Conservation (phyloP, 2,888 invertebrate genomes). For the Athalia circularis region DNA sequence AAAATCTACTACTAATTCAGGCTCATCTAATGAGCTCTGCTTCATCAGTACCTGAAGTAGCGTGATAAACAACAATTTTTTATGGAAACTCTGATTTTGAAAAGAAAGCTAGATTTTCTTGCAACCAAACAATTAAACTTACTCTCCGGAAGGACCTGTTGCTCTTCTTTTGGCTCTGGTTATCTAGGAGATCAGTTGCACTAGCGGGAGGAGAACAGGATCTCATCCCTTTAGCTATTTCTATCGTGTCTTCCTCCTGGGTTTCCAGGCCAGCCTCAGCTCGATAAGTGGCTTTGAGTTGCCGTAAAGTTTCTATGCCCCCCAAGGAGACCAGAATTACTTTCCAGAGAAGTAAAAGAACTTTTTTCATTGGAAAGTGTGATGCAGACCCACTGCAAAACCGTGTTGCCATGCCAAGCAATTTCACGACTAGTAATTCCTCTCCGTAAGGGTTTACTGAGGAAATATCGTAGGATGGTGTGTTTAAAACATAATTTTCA, state of each 20-base stretch:
- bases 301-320: conserved; percentile 89
- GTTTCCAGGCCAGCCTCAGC: conserved; percentile 83
- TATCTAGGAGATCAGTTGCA: conserved; percentile 91
- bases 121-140: conserved; percentile 57
- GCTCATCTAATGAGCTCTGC: conserved; percentile 93
- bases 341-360: conserved; percentile 96
- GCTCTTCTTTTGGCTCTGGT: conserved; percentile 86
- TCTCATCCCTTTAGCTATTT: conserved; percentile 94
- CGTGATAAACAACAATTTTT: conserved; percentile 28
- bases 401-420: conserved; percentile 96
- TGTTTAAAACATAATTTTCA: not conserved
- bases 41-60: conserved; percentile 85
- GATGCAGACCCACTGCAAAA: conserved; percentile 97
- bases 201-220: conserved; percentile 96
- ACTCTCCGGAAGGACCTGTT: conserved; percentile 83
- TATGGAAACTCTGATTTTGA: no score
- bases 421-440: conserved; percentile 90
- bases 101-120: not conserved
- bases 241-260: conserved; percentile 93
- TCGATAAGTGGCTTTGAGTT: conserved; percentile 84
- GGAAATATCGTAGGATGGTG: conserved; percentile 58
- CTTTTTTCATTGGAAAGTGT: conserved; percentile 99
- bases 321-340: conserved; percentile 93
- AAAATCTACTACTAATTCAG: conserved; percentile 77
- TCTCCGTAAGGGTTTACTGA: conserved; percentile 80